phyloP scores from a whole-genome alignment of 2,113 vertebrate genomes.

The Pelvicachromis taeniatus region DNA sequence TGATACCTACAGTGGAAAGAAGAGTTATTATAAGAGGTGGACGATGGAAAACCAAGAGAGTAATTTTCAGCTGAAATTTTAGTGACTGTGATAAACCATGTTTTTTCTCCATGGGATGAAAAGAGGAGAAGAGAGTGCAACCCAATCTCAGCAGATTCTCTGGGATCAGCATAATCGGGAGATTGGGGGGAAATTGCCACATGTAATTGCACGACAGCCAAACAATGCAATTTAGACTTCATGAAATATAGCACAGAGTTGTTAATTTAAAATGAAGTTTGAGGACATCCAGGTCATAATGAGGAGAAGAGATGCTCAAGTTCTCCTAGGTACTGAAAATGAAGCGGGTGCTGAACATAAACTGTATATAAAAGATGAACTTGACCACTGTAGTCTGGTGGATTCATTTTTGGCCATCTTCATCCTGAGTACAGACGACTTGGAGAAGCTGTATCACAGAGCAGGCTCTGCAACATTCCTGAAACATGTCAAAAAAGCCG shows the following conservation, averaged over 20 bases:
- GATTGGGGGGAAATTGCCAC: neutral
- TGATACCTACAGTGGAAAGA: neutral
- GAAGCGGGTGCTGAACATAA: neutral
- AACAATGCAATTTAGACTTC: neutral
- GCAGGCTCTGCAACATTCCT: neutral
- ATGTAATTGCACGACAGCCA: neutral
- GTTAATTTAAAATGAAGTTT: neutral
- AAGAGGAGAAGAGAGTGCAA: neutral
- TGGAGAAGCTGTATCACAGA: neutral
- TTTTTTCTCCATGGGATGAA: neutral
- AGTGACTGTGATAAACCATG: accelerated
- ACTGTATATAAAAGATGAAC: neutral
- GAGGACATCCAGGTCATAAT: neutral
- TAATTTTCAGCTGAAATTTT: neutral
- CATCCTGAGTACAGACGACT: neutral
- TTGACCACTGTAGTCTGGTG: neutral
- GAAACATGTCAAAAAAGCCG: neutral
- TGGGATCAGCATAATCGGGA: neutral
- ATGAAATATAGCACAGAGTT: neutral
- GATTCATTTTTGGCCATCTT: neutral
- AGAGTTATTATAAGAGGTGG: neutral
- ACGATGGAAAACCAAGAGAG: neutral
- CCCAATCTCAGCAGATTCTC: neutral
- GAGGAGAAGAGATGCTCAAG: neutral
- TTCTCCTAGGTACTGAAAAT: neutral